These are phyloP conservation scores for Alca torda DNA, from an alignment of 2,797 vertebrate genomes.

Conservation along the genomic window DNA sequence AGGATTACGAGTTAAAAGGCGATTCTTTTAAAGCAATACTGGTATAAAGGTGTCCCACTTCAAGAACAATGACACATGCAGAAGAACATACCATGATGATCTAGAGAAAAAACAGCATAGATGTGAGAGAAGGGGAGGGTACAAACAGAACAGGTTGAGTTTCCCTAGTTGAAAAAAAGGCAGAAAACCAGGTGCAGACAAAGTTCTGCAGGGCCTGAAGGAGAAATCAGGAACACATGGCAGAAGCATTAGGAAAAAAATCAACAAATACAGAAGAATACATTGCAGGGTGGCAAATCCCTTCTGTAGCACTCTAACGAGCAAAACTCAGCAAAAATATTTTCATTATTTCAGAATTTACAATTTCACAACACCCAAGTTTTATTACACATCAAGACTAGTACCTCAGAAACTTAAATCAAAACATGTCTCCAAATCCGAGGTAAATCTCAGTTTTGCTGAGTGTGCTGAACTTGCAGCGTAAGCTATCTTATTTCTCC, in stretches of 20 bases:
- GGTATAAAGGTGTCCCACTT: background rate
- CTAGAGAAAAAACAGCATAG: background rate
- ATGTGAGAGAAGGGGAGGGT: background rate
- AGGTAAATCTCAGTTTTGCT: background rate
- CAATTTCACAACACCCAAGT: background rate
- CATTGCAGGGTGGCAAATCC: background rate
- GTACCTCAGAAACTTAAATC: background rate
- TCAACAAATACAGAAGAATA: background rate
- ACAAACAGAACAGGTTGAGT: background rate
- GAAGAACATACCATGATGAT: fast-evolving
- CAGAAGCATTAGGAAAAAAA: background rate
- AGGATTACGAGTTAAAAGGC: background rate
- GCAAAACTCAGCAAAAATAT: background rate
- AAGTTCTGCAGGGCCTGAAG: background rate
- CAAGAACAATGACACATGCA: fast-evolving
- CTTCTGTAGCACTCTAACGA: background rate
- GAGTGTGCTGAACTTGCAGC: background rate
- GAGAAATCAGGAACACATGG: fast-evolving
- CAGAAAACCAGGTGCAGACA: background rate
- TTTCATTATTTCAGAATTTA: background rate
- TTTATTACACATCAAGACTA: background rate
- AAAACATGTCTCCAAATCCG: background rate
- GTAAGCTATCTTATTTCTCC: background rate
- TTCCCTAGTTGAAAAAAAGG: background rate
- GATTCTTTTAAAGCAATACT: background rate